Conservation (phyloP, 2,888 invertebrate genomes). For the Aphidoletes aphidimyza region DNA sequence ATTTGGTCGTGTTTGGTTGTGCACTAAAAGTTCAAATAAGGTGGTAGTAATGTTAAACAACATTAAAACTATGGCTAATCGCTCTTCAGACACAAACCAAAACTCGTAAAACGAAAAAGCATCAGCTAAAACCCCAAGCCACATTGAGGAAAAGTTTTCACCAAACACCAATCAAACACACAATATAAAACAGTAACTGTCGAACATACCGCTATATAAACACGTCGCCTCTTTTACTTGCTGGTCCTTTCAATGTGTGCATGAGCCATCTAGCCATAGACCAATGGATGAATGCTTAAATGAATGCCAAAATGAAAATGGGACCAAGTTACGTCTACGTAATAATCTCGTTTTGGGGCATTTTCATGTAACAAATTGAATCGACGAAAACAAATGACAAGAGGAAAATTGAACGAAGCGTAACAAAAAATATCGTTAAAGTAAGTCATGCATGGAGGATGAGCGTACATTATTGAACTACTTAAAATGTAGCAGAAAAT, state of each 20-base stretch:
- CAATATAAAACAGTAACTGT: too few species aligned
- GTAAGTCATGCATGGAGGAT: background rate
- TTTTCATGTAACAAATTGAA: constrained; percentile 27
- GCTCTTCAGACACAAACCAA: background rate
- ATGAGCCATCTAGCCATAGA: too few species aligned
- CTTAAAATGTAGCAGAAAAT: constrained; percentile 2
- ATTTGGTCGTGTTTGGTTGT: background rate
- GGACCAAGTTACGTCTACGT: background rate
- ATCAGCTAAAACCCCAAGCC: constrained; percentile 12
- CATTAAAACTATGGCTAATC: constrained; percentile 40
- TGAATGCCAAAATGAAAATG: background rate
- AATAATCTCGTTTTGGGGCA: background rate
- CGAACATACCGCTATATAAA: too few species aligned
- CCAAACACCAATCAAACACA: background rate
- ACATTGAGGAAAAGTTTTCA: background rate
- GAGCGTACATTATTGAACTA: background rate
- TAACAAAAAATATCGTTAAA: background rate
- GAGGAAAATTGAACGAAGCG: background rate
- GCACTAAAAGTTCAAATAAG: background rate
- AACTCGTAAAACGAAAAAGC: constrained; percentile 12
- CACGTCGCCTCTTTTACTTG: too few species aligned
- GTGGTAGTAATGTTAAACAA: background rate
- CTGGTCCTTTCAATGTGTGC: too few species aligned
- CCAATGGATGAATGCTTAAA: too few species aligned
- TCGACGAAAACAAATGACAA: background rate